Percentiles rank a stretch among this genome's conserved stretches.
Evolutionary conservation across 1,140 invertebrate species (phyloP).

Genomic region (Drosophila ironensis): DNA sequence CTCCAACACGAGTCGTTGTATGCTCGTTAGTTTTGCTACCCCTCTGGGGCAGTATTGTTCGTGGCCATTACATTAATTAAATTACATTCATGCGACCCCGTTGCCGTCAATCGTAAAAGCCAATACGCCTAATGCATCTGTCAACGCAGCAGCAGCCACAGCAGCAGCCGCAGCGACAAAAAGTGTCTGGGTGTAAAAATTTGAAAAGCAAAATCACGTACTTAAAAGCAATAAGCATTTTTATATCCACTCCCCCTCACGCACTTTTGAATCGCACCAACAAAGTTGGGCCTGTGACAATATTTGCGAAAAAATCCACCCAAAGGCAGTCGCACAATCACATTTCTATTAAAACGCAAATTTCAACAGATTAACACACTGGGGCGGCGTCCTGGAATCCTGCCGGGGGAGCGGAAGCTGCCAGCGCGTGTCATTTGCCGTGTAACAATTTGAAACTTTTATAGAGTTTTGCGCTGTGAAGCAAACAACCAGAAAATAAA

Average conservation of each 20-base stretch:
- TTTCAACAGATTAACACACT: slow-evolving; percentile 74
- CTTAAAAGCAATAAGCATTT: slow-evolving; percentile 78
- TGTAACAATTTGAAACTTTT: slow-evolving; percentile 78
- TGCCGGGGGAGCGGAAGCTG: not conserved
- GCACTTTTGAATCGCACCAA: slow-evolving; percentile 13
- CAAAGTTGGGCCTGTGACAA: slow-evolving; percentile 18
- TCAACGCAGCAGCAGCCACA: slow-evolving; percentile 15
- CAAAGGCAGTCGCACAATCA: slow-evolving; percentile 15
- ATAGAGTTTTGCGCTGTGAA: slow-evolving; percentile 37
- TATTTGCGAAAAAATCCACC: slow-evolving; percentile 6
- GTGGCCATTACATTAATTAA: slow-evolving; percentile 73
- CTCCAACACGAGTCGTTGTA: slow-evolving; percentile 1
- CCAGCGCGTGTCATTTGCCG: slow-evolving; percentile 69
- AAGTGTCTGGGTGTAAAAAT: slow-evolving; percentile 24
- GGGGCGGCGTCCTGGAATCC: slow-evolving; percentile 2
- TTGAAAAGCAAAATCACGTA: slow-evolving; percentile 72
- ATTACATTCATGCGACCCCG: slow-evolving; percentile 45
- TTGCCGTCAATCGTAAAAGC: slow-evolving; percentile 65
- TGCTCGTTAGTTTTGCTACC: slow-evolving; percentile 26
- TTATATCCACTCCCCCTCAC: slow-evolving; percentile 55
- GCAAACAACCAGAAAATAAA: not conserved
- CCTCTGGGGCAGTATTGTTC: slow-evolving; percentile 14
- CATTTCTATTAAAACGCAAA: slow-evolving; percentile 76
- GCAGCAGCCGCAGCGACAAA: no score
- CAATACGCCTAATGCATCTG: slow-evolving; percentile 71